Percentiles rank a stretch among this genome's conserved stretches.
These are phyloP conservation scores for Drosophila kuntzei DNA, from an alignment of 2,888 invertebrate genomes.

Conservation along the genomic window DNA sequence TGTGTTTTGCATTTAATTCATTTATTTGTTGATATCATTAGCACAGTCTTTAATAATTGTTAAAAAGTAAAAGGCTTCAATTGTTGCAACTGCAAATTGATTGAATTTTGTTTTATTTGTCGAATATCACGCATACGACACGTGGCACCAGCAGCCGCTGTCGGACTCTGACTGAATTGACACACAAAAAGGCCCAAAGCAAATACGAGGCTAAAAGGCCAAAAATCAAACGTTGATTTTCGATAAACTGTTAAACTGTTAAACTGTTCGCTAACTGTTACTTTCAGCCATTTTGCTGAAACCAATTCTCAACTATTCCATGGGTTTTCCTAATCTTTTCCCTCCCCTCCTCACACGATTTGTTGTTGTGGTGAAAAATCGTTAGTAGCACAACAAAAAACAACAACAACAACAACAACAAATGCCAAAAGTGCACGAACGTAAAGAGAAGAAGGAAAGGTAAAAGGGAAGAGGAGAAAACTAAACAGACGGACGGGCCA, in stretches of 20 bases:
- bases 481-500: slow-evolving; percentile 32
- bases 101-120: background rate
- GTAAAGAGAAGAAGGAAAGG: slow-evolving; percentile 10
- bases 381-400: slow-evolving; percentile 56
- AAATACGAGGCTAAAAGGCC: slow-evolving; percentile 57
- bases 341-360: slow-evolving; percentile 52
- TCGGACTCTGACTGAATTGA: slow-evolving; percentile 56
- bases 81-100: slow-evolving; percentile 47
- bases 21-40: slow-evolving; percentile 59
- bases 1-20: slow-evolving; percentile 17
- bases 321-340: slow-evolving; percentile 19
- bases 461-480: background rate
- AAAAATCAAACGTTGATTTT: slow-evolving; percentile 62
- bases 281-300: slow-evolving; percentile 45
- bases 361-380: slow-evolving; percentile 73
- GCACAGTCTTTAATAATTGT: slow-evolving; percentile 66
- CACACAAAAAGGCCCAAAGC: slow-evolving; percentile 15
- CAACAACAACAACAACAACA: slow-evolving; percentile 50
- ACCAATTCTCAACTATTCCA: slow-evolving; percentile 21
- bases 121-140: slow-evolving; percentile 68
- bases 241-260: slow-evolving; percentile 41
- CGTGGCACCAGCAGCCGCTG: slow-evolving; percentile 64
- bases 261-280: slow-evolving; percentile 53
- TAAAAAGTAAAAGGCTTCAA: slow-evolving; percentile 64
- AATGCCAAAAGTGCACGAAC: slow-evolving; percentile 77